These are phyloP conservation scores for Zeugodacus cucurbitae DNA, from an alignment of 1,140 invertebrate species.

Conservation along the genomic window DNA sequence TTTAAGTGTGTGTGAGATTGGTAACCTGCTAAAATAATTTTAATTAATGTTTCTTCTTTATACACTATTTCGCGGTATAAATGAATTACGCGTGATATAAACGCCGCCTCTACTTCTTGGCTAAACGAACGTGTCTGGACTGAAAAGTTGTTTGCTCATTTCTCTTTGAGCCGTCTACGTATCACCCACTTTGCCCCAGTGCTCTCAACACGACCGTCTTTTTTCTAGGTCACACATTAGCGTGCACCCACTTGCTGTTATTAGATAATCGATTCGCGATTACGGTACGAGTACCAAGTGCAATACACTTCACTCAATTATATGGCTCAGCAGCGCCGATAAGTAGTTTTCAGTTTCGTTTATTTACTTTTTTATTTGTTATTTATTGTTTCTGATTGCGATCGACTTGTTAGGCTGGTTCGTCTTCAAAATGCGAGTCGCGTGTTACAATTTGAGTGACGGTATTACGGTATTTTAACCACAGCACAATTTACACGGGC, in stretches of 20 bases:
- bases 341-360: slow-evolving; percentile 33
- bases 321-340: not conserved
- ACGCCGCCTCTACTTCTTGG: slow-evolving; percentile 17
- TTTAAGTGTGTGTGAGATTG: not conserved
- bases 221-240: slow-evolving; percentile 29
- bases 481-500: not conserved
- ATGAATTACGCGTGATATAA: not conserved
- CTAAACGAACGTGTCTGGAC: slow-evolving; percentile 57
- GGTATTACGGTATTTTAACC: slow-evolving; percentile 33
- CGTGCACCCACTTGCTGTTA: slow-evolving; percentile 43
- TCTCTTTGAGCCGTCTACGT: not conserved
- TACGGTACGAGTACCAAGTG: slow-evolving; percentile 1
- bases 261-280: slow-evolving; percentile 52
- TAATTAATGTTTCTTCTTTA: not conserved
- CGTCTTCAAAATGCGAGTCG: slow-evolving; percentile 4
- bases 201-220: not conserved
- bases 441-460: slow-evolving; percentile 13
- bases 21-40: not conserved
- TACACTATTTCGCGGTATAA: not conserved
- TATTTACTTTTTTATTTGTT: slow-evolving; percentile 8
- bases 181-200: slow-evolving; percentile 1
- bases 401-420: not conserved
- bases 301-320: not conserved
- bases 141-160: slow-evolving; percentile 46
- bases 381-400: not conserved